Evolutionary conservation across 2,888 invertebrate species (phyloP), one percentile per base, ranked within the genome.

Genomic region (Philopedon plagiatum): DNA sequence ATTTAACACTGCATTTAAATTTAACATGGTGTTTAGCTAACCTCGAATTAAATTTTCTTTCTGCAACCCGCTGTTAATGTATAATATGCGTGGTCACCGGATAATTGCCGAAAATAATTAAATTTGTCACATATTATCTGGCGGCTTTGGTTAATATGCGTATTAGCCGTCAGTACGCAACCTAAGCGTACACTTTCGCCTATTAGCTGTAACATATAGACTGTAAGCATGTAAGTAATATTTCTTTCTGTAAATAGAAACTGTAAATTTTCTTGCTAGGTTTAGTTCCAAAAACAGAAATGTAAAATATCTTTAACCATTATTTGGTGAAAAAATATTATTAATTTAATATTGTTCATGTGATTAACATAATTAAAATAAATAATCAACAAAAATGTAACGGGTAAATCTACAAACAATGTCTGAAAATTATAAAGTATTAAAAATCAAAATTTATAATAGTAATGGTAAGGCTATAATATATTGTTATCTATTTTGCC

Each of bases 401-500:
- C 19, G 34, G 13, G 34, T 51, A 64, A 11, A 11, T n/a, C 13
- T 51, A 9, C 21, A 63, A 63, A n/a, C 9, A 49, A n/a, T n/a
- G n/a, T n/a, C n/a, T n/a, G n/a, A 60, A 60, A 29, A 18, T 19
- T 19, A 44, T 19, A 44, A 58, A 34, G 46, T 60, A 34, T n/a
- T n/a, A n/a, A n/a, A 61, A 60, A 58, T 62, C 62, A 71, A 71
- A 65, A 54, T 18, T 26, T 46, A 44, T 37, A 63, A 13, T 62
- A 19, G n/a, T 41, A n/a, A 34, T 18, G 18, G 15, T 62, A 49
- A 32, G 51, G 46, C 46, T 46, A 23, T n/a, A 64, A n/a, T n/a
- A n/a, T 64, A 62, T 68, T 68, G 57, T 66, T 63, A 51, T 72
- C 46, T 67, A 67, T 68, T 63, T 61, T 65, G 34, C 26, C 39